Base-by-base conservation (phyloP, 2,888 invertebrate genomes). In the Trissolcus brochymenae region DNA sequence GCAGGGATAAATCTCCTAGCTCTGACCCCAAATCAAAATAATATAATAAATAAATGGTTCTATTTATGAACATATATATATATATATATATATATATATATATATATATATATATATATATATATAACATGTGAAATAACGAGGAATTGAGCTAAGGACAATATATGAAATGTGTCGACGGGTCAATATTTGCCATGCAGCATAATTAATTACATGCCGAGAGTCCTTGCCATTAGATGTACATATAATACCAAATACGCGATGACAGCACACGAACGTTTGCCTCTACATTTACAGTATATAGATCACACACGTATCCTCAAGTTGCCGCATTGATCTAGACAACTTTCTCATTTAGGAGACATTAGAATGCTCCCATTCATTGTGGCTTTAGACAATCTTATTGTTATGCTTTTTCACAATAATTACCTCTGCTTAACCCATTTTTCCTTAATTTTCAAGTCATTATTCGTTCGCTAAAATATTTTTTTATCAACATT, bases 331-430 rank as follows among this genome's bases (percentile, higher is more conserved):
- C 68, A 76, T 76, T 76, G 70, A 70, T 76, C 76, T 76, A 70
- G 76, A 76, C 76, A 65, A 71, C 57, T 66, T 66, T 71, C 76
- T 71, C 76, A 72, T 76, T 62, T 76, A 72, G 62, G 67, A 62
- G 62, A 72, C 71, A 72, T 29, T 1, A 29, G 1, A 6, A 67
- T 55, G 62, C 71, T 62, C 71, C 62, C 71, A 76, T 76, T 76
- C 72, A 71, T n/a, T n/a, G n/a, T n/a, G n/a, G n/a, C n/a, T n/a
- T n/a, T n/a, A n/a, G n/a, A n/a, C n/a, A n/a, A 64, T 70, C 67
- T 76, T 67, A 72, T 62, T 72, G 76, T 66, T 72, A 76, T 41
- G 62, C 51, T 35, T 49, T 62, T 43, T 13, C 64, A 67, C 59
- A 57, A 40, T 57, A 51, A 76, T 76, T 71, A 66, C 51, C 71